Evolutionary conservation across 2,113 vertebrate species (phyloP).

Genomic region (Cyanoderma ruficeps): DNA sequence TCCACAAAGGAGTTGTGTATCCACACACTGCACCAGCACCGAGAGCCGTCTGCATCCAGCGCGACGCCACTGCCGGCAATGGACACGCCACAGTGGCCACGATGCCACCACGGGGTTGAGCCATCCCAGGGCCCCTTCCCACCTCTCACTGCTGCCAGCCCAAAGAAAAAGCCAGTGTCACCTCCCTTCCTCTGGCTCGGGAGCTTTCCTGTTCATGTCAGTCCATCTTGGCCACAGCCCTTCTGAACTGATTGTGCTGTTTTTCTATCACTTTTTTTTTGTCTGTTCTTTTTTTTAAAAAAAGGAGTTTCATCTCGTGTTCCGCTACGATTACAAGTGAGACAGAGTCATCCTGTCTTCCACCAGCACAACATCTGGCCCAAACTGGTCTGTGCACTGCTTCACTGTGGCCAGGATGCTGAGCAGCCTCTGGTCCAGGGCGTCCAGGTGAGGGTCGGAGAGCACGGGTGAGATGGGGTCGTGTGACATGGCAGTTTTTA

Average conservation of each 20-base stretch:
- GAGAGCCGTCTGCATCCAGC: background rate
- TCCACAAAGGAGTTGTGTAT: background rate
- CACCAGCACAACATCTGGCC: slow-evolving; percentile 88
- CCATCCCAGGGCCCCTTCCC: background rate
- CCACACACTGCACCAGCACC: background rate
- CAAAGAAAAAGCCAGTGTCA: background rate
- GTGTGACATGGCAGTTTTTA: slow-evolving; percentile 86
- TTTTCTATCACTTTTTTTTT: slow-evolving; percentile 64
- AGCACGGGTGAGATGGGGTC: slow-evolving; percentile 91
- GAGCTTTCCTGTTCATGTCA: slow-evolving; percentile 27
- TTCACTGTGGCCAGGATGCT: slow-evolving; percentile 87
- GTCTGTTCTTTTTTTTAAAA: background rate
- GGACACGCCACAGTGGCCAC: background rate
- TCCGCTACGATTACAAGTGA: slow-evolving; percentile 77
- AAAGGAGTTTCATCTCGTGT: slow-evolving; percentile 63
- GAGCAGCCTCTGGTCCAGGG: slow-evolving; percentile 88
- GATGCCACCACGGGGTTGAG: background rate
- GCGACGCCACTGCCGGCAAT: background rate
- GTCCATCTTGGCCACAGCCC: slow-evolving; percentile 21
- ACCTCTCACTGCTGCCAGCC: slow-evolving; percentile 23
- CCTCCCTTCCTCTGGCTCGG: background rate
- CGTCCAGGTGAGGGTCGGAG: slow-evolving; percentile 84
- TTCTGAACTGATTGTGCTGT: slow-evolving; percentile 76
- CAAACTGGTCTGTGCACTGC: slow-evolving; percentile 94
- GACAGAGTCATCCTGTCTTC: slow-evolving; percentile 97